Evolutionary conservation across 2,888 invertebrate genomes (phyloP).

Genomic region (Phortica magna): DNA sequence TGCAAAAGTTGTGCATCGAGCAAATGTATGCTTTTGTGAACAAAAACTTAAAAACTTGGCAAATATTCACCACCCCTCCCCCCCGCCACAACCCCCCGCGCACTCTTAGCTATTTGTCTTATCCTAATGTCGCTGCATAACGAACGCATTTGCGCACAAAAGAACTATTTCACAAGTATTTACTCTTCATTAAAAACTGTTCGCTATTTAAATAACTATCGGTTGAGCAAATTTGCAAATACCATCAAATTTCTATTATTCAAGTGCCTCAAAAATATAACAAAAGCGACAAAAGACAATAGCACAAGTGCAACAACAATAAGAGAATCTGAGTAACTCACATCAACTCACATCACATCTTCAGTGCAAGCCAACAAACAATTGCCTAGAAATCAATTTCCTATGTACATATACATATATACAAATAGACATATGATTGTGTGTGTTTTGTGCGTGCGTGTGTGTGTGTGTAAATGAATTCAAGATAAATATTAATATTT

Average conservation of each 20-base stretch:
- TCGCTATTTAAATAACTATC: conserved; percentile 27
- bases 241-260: conserved; percentile 9
- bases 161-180: conserved; percentile 26
- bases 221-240: conserved; percentile 20
- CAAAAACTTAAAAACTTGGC: conserved; percentile 34
- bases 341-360: background rate
- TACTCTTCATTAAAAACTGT: conserved; percentile 31
- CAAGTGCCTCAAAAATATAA: background rate
- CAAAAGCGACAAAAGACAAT: conserved; percentile 5
- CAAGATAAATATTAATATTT: conserved; percentile 52
- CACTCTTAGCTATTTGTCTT: conserved; percentile 51
- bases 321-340: no score
- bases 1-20: conserved; percentile 11
- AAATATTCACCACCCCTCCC: conserved; percentile 58
- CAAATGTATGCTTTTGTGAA: conserved; percentile 67
- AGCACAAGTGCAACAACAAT: no score
- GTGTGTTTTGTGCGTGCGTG: conserved; percentile 43
- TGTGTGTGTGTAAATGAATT: conserved; percentile 44
- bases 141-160: background rate
- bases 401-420: conserved; percentile 2
- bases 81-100: background rate
- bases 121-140: conserved; percentile 48
- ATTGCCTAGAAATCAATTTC: conserved; percentile 23
- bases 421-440: background rate
- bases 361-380: background rate